Conservation (phyloP, 2,113 vertebrate genomes). For the Lycaon pictus region DNA sequence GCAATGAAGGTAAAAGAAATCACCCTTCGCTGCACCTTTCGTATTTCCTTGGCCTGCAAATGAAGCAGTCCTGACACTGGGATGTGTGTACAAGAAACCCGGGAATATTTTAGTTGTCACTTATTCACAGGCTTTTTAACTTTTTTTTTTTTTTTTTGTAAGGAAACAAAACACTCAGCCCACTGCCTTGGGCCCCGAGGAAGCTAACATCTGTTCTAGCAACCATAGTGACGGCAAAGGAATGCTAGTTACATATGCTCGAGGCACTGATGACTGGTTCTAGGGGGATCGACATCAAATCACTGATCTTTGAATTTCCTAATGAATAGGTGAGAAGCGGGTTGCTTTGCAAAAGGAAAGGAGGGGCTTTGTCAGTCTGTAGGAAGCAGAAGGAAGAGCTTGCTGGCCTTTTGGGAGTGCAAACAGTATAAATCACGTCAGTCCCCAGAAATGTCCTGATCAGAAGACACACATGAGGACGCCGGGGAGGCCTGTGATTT, state of each 20-base stretch:
- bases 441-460: neutral
- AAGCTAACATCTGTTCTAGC: constrained; percentile 61
- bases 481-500: neutral
- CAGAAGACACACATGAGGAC: neutral
- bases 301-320: neutral
- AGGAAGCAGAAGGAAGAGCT: neutral
- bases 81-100: constrained; percentile 43
- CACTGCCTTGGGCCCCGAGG: constrained; percentile 44
- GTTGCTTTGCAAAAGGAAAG: neutral
- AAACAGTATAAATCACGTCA: neutral
- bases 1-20: neutral
- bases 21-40: neutral
- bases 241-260: constrained; percentile 25
- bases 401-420: neutral
- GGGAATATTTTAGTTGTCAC: constrained; percentile 69
- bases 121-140: constrained; percentile 57
- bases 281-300: neutral
- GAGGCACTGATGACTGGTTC: neutral
- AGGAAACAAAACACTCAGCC: constrained; percentile 56
- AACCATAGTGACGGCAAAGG: neutral
- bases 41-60: neutral
- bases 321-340: neutral
- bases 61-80: constrained; percentile 5
- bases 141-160: neutral
- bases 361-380: neutral